Evolutionary conservation across 2,888 invertebrate genomes (phyloP).

Genomic region (Cephus rjabovi): DNA sequence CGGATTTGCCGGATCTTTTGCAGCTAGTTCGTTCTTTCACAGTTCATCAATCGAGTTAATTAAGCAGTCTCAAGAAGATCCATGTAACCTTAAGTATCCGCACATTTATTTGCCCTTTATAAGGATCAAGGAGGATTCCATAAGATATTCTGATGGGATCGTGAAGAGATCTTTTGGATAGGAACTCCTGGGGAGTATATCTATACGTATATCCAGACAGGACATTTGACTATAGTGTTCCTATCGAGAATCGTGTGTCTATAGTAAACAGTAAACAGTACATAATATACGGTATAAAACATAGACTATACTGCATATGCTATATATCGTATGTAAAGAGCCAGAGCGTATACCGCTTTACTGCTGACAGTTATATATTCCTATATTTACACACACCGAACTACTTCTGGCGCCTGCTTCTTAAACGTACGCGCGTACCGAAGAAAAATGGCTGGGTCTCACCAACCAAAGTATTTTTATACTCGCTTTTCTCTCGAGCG

Average conservation of each 20-base stretch:
- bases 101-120: constrained; percentile 25
- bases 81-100: constrained; percentile 14
- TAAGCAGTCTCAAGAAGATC: not conserved
- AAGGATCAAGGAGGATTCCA: not conserved
- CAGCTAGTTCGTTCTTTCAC: not conserved
- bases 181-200: not conserved
- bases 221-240: not conserved
- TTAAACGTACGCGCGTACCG: not conserved
- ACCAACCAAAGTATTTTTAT: not conserved
- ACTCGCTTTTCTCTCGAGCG: not conserved
- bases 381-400: not conserved
- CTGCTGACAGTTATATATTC: not conserved
- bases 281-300: not conserved
- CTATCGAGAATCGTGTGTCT: not conserved
- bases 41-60: not conserved
- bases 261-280: not conserved
- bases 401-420: not conserved
- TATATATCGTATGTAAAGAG: not conserved
- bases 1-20: not conserved
- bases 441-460: not conserved
- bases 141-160: not conserved
- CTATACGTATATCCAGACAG: not conserved
- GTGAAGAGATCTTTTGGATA: not conserved
- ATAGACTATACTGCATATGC: not conserved
- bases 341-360: not conserved